phyloP scores from a whole-genome alignment of 2,797 vertebrate genomes.

The Perodicticus potto region DNA sequence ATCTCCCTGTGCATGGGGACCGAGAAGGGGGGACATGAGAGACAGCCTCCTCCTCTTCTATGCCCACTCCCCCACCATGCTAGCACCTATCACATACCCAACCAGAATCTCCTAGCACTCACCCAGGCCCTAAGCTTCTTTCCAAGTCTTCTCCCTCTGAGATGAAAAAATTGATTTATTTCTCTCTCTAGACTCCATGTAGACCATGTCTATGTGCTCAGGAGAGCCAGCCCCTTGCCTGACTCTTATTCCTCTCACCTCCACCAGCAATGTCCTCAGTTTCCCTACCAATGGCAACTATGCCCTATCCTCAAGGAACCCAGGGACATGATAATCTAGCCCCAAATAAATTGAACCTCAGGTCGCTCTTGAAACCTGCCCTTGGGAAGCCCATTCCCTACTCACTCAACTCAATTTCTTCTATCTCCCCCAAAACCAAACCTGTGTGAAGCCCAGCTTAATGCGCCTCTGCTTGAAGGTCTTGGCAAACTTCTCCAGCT shows the following conservation, averaged over 20 bases:
- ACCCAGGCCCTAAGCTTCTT: not conserved
- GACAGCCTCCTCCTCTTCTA: not conserved
- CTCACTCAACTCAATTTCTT: not conserved
- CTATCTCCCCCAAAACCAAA: slow-evolving; percentile 73
- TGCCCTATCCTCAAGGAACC: not conserved
- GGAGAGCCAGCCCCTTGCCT: not conserved
- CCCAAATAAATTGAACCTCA: rapidly evolving
- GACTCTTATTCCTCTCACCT: not conserved
- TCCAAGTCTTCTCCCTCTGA: not conserved
- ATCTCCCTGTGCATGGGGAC: slow-evolving; percentile 90
- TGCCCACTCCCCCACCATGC: not conserved
- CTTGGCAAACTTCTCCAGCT: slow-evolving; percentile 98
- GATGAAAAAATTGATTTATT: not conserved
- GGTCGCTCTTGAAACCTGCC: not conserved
- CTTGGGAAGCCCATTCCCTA: not conserved
- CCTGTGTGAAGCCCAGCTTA: slow-evolving; percentile 99
- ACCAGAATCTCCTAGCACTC: not conserved
- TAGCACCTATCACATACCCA: not conserved
- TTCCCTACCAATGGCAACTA: not conserved
- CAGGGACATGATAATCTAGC: rapidly evolving
- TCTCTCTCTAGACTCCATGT: not conserved
- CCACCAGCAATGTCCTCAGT: not conserved
- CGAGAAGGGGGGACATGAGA: not conserved
- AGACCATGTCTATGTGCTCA: rapidly evolving
- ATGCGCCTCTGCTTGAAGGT: slow-evolving; percentile 99